Evolutionary conservation across 2,113 vertebrate species (phyloP), one percentile per base, ranked within the genome.

Genomic region (Mohoua ochrocephala): DNA sequence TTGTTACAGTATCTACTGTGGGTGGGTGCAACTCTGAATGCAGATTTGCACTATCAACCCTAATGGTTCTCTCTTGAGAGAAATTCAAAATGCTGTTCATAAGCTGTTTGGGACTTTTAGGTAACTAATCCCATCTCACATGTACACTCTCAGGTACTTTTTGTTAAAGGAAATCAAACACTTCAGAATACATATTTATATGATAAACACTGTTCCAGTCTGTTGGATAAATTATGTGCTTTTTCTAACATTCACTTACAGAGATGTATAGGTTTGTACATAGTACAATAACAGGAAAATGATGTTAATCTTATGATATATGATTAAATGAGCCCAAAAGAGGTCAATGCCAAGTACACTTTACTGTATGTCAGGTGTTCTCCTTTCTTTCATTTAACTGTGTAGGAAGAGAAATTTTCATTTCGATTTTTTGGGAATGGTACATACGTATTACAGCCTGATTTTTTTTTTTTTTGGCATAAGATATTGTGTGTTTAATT

Each of bases 401-500:
- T 31, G 33, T 35, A 56, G 31, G 33, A 84, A 81, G 11, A 77
- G n/a, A 91, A 91, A 75, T 75, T 77, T 67, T 76, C 8, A 57
- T 87, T 84, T 85, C 41, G 41, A 0, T 47, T 91, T 37, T 75
- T 84, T 81, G 16, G 33, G 16, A 78, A 47, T 56, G 20, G 42
- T 69, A 47, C 6, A 6, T 37, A 15, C 6, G 3, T 67, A 59
- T 68, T 63, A 80, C n/a, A 82, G 30, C 47, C 60, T 76, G 44
- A 89, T 85, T 12, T 24, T 71, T 96, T 12, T 24, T 71, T 96
- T 89, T 69, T 81, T 5, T 6, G 84, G 79, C 10, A 5, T 37
- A 24, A 77, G 80, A 39, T 94, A 79, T 65, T 84, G 50, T 84
- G n/a, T 80, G 76, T 89, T 95, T 97, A 94, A 96, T 97, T 95